These are phyloP conservation scores for Malurus alboscapulatus DNA, from an alignment of 2,113 vertebrate species.

Conservation along the genomic window DNA sequence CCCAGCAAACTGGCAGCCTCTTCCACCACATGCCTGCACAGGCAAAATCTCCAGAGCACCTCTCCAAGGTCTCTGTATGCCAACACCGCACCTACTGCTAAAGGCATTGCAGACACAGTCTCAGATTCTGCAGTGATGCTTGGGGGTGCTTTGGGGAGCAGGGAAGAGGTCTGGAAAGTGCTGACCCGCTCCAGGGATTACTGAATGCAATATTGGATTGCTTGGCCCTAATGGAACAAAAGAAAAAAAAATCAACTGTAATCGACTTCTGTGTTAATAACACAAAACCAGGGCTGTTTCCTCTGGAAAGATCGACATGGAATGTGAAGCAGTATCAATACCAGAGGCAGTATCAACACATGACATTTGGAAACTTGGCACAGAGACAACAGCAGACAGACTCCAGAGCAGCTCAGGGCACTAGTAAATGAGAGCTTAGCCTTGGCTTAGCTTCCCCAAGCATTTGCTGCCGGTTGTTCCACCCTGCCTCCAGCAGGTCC, in stretches of 20 bases:
- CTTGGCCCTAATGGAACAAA: conserved; percentile 1
- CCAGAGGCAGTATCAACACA: background rate
- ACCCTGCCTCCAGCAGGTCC: background rate
- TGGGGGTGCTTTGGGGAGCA: background rate
- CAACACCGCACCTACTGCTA: background rate
- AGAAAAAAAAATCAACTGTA: background rate
- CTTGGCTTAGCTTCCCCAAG: background rate
- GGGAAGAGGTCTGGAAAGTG: background rate
- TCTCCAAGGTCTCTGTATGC: background rate
- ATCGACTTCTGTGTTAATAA: conserved; percentile 19
- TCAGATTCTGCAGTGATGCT: background rate
- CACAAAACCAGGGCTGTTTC: background rate
- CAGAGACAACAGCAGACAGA: background rate
- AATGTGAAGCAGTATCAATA: background rate
- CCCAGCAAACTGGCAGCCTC: background rate
- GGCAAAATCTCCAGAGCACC: background rate
- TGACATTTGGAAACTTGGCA: conserved; percentile 39
- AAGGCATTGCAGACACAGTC: background rate
- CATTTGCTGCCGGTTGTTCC: background rate
- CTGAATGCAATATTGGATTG: background rate
- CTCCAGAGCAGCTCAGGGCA: background rate
- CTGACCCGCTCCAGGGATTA: background rate
- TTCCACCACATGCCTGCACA: background rate
- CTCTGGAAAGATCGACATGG: conserved; percentile 6
- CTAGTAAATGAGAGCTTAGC: background rate